Evolutionary conservation across 2,797 vertebrate genomes (phyloP).

Genomic region (Spinus olivaceus): DNA sequence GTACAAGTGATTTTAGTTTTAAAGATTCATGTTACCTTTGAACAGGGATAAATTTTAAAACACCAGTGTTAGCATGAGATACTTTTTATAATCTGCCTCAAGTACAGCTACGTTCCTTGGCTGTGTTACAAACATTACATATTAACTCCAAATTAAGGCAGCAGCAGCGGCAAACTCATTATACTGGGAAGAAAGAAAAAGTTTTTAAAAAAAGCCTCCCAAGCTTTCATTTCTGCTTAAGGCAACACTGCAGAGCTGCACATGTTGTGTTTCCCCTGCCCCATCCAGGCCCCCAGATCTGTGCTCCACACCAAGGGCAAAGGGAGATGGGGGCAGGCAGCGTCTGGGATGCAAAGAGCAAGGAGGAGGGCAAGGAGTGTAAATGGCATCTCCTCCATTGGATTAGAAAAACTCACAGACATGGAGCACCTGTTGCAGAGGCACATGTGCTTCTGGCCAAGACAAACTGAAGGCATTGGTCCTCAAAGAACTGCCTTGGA

Average conservation of each 20-base stretch:
- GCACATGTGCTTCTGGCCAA: background rate
- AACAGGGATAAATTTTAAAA: conserved; percentile 53
- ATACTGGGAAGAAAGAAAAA: background rate
- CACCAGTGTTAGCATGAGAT: conserved; percentile 37
- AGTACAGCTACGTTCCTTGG: conserved; percentile 30
- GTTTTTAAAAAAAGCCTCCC: background rate
- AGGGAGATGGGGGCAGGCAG: background rate
- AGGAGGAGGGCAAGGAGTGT: background rate
- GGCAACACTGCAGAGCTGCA: background rate
- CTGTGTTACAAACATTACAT: conserved; percentile 54
- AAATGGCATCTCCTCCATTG: background rate
- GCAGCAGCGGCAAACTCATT: conserved; percentile 48
- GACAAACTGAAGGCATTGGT: background rate
- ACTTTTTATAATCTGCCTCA: conserved; percentile 37
- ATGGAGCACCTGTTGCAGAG: background rate
- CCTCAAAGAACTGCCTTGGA: background rate
- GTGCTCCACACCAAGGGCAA: background rate
- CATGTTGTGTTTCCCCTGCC: background rate
- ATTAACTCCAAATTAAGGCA: conserved; percentile 67
- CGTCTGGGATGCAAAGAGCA: background rate
- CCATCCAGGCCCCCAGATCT: background rate
- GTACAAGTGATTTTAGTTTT: conserved; percentile 44
- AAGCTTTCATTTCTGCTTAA: conserved; percentile 39
- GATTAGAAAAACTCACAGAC: background rate
- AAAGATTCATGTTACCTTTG: conserved; percentile 58